Percentiles rank a stretch among this genome's conserved stretches.
These are phyloP conservation scores for Jaculus jaculus DNA, from an alignment of 2,113 vertebrate genomes.

Conservation along the genomic window DNA sequence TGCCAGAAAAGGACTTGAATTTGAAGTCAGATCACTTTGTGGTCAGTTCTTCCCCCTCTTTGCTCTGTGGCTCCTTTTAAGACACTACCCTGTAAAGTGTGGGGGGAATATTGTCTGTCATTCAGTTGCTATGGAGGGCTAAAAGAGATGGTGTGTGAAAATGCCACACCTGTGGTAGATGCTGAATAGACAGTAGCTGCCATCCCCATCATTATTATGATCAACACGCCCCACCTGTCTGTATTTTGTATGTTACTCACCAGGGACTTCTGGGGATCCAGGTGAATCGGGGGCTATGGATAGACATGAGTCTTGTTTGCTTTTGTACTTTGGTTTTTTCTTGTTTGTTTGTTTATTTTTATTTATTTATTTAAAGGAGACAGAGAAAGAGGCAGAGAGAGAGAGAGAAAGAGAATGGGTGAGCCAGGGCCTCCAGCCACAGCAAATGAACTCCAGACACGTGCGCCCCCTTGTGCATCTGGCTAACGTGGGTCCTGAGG, in stretches of 20 bases:
- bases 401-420: no score
- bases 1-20: neutral
- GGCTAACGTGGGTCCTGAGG: no score
- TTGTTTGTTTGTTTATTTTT: no score
- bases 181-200: accelerated
- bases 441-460: no score
- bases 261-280: neutral
- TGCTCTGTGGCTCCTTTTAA: neutral
- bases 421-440: no score
- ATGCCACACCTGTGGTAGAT: accelerated
- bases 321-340: neutral
- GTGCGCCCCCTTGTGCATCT: no score
- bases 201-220: neutral
- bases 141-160: neutral
- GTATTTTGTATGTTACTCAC: neutral
- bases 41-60: neutral
- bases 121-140: neutral
- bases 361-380: no score
- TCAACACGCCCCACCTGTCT: accelerated
- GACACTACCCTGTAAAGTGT: neutral
- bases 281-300: neutral
- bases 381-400: no score
- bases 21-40: neutral
- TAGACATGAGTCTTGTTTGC: neutral
- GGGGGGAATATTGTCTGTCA: neutral